phyloP scores from a whole-genome alignment of 2,888 invertebrate genomes.

The Pemphredon lugubris region DNA sequence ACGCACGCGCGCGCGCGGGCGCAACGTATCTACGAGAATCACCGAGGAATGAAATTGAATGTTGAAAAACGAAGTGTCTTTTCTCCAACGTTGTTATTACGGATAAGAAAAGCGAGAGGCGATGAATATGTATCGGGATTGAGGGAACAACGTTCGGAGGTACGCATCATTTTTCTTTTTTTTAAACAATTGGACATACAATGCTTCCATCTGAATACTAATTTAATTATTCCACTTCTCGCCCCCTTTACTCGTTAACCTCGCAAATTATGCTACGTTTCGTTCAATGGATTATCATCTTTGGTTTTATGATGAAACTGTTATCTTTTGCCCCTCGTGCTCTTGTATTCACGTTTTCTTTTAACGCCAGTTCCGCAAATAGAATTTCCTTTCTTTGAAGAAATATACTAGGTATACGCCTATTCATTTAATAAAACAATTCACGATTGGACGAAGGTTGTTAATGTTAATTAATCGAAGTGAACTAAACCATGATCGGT shows the following conservation, averaged over 20 bases:
- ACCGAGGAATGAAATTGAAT: conserved; percentile 34
- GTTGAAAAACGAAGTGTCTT: conserved; percentile 29
- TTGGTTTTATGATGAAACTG: neutral
- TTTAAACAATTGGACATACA: neutral
- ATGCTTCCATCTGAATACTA: neutral
- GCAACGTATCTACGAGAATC: neutral
- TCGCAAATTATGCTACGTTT: neutral
- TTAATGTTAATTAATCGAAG: too few species aligned
- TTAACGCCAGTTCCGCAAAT: too few species aligned
- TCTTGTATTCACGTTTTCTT: too few species aligned
- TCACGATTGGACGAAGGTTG: too few species aligned
- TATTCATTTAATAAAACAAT: too few species aligned
- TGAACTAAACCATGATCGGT: too few species aligned
- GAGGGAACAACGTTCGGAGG: conserved; percentile 8
- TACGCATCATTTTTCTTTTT: neutral
- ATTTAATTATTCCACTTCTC: neutral
- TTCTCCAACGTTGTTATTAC: conserved; percentile 30
- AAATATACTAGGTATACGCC: too few species aligned
- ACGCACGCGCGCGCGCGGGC: too few species aligned
- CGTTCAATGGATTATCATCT: neutral
- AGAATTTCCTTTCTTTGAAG: too few species aligned
- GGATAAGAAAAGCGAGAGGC: conserved; percentile 33
- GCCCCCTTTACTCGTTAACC: neutral
- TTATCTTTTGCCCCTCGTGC: neutral
- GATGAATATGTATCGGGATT: conserved; percentile 17